Base-by-base conservation (phyloP, 2,888 invertebrate genomes). In the Apoderus coryli region DNA sequence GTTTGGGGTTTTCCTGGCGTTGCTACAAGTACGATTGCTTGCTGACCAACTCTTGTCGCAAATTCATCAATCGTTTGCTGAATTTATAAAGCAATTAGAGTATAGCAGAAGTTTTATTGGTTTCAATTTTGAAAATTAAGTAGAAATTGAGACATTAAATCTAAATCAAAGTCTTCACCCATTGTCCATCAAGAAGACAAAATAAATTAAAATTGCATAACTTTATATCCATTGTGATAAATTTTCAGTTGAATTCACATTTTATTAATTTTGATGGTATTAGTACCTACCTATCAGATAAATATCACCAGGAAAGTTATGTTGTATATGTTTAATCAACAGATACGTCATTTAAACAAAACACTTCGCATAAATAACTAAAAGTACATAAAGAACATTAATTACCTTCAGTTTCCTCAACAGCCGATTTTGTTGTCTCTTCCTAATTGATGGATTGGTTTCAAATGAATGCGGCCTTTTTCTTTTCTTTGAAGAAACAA, bases 1-100 rank as follows among this genome's bases (percentile, higher is more conserved):
- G 89, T 88, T 61, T 85, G 86, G 42, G 90, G 85, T 62, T 93
- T 92, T 28, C 93, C 92, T 1, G 95, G 93, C 13, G 92, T 93
- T 27, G 92, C 92, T 34, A 93, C 89, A 50, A 95, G 64, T 28
- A 95, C 92, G 32, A 95, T 79, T 1, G 95, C 95, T 59, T 95
- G 95, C 55, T 95, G 93, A 1, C 95, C 95, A 31, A 95, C 93
- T 44, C 93, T 69, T 1, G 92, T 92, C 33, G 92, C 89, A 62
- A 93, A 95, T 60, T 95, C 95, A 47, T 93, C 93, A 49, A 90
- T 90, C 12, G 89, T 90, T 72, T 85, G 85, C 77, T 80, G 50
- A 4, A 59, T 55, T 28, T 56, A 54, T n/a, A 25, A 33, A 5
- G 2, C 12, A 10, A 24, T 22, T 10, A 24, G 10, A 26, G 29